These are phyloP conservation scores for Darevskia nairensis DNA, from an alignment of 2,797 vertebrate genomes.

Conservation along the genomic window DNA sequence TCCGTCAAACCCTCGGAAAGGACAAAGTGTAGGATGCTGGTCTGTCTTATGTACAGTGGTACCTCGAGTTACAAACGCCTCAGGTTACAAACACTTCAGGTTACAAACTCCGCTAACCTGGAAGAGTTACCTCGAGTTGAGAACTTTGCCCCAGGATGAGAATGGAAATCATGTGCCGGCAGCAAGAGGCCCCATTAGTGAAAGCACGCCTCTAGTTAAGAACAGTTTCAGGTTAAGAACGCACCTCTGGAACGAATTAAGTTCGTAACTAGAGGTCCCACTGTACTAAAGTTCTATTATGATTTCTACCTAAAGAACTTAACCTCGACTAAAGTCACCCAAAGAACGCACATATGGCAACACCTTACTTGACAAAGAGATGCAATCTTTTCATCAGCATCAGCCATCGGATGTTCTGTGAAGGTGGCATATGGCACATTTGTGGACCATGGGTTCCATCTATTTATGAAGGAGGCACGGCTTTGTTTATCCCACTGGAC, in stretches of 20 bases:
- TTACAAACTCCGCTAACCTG: no score
- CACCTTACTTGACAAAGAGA: constrained; percentile 90
- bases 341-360: fast-evolving
- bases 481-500: constrained; percentile 95
- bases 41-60: background rate
- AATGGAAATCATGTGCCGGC: no score
- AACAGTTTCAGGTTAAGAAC: no score
- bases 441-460: constrained; percentile 97
- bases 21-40: no score
- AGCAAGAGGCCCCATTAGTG: no score
- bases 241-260: no score
- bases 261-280: background rate
- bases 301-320: background rate
- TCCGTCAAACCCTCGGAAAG: background rate
- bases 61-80: no score
- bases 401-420: constrained; percentile 92
- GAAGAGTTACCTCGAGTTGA: no score
- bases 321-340: fast-evolving
- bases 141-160: no score
- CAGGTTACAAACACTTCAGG: no score
- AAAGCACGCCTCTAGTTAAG: no score
- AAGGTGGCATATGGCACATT: constrained; percentile 93
- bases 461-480: constrained; percentile 89
- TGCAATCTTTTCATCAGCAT: constrained; percentile 89
- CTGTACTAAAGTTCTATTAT: background rate